A percentile compares a stretch with the other conserved stretches of the same genome.
phyloP scores from a whole-genome alignment of 2,113 vertebrate genomes.

The Bungarus multicinctus region DNA sequence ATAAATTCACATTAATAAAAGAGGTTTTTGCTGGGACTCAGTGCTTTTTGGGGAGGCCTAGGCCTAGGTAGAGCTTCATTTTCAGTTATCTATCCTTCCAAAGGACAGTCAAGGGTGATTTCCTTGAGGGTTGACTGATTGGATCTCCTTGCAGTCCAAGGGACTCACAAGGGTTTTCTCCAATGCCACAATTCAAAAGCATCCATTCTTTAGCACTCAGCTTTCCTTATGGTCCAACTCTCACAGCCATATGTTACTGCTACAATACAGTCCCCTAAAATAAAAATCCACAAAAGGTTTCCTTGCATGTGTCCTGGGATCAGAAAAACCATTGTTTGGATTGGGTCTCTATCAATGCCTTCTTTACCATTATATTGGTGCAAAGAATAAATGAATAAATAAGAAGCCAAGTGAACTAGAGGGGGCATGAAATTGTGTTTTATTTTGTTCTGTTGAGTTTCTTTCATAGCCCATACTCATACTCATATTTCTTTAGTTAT shows the following conservation, averaged over 20 bases:
- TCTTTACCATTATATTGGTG: background rate
- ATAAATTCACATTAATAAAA: too few relatives aligned
- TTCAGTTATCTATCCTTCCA: too few relatives aligned
- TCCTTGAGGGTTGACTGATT: too few relatives aligned
- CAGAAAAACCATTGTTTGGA: background rate
- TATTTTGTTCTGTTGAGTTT: background rate
- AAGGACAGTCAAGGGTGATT: too few relatives aligned
- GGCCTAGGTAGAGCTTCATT: too few relatives aligned
- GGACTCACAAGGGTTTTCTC: background rate
- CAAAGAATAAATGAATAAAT: background rate
- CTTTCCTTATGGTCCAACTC: too few relatives aligned
- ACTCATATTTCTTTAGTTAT: too few relatives aligned
- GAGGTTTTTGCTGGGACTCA: too few relatives aligned
- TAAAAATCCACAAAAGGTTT: slow-evolving; percentile 11
- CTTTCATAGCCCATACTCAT: background rate
- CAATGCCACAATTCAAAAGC: too few relatives aligned
- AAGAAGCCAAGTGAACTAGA: background rate
- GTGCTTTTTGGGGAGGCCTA: too few relatives aligned
- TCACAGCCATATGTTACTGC: too few relatives aligned
- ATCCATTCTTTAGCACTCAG: too few relatives aligned
- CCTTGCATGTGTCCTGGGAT: background rate
- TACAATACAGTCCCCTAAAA: background rate
- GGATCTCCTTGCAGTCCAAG: background rate
- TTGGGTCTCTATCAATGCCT: background rate
- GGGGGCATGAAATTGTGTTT: background rate